Evolutionary conservation across 1,140 invertebrate species (phyloP).

Genomic region (Drosophila melanica): DNA sequence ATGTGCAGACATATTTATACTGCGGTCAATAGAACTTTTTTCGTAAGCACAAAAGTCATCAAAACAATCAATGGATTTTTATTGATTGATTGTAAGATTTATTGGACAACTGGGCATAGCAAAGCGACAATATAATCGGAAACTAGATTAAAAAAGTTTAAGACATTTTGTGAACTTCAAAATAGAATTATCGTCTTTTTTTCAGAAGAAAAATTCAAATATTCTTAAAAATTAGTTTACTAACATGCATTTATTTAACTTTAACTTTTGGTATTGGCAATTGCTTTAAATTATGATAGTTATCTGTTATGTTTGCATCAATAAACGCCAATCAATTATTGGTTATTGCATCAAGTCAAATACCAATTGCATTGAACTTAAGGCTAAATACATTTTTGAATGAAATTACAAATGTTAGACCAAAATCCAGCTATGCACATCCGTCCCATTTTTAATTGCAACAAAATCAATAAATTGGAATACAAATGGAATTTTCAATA

Average conservation of each 20-base stretch:
- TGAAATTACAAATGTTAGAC: slow-evolving; percentile 9
- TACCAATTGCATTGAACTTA: slow-evolving; percentile 14
- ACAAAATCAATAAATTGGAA: slow-evolving; percentile 29
- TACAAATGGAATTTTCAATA: slow-evolving; percentile 48
- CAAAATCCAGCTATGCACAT: too few species aligned
- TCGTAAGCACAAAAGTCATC: slow-evolving; percentile 10
- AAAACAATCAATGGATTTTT: slow-evolving; percentile 30
- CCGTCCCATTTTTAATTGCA: slow-evolving; percentile 17
- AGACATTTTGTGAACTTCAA: background rate
- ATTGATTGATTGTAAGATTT: slow-evolving; percentile 19
- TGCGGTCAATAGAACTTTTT: slow-evolving; percentile 21
- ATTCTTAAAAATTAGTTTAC: too few species aligned
- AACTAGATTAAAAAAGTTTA: slow-evolving; percentile 19
- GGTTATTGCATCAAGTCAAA: slow-evolving; percentile 20
- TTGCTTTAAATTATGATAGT: slow-evolving; percentile 42
- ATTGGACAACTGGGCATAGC: background rate
- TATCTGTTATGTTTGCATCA: slow-evolving; percentile 29
- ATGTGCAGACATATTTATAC: slow-evolving; percentile 36
- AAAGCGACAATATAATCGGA: background rate
- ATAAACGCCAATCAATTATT: slow-evolving; percentile 47
- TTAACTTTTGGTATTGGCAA: slow-evolving; percentile 11
- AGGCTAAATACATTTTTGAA: slow-evolving; percentile 11
- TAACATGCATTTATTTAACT: background rate
- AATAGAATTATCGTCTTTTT: background rate
- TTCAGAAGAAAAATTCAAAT: too few species aligned